These are phyloP conservation scores for Trogon melanurus DNA, from an alignment of 2,113 vertebrate genomes.

Conservation along the genomic window DNA sequence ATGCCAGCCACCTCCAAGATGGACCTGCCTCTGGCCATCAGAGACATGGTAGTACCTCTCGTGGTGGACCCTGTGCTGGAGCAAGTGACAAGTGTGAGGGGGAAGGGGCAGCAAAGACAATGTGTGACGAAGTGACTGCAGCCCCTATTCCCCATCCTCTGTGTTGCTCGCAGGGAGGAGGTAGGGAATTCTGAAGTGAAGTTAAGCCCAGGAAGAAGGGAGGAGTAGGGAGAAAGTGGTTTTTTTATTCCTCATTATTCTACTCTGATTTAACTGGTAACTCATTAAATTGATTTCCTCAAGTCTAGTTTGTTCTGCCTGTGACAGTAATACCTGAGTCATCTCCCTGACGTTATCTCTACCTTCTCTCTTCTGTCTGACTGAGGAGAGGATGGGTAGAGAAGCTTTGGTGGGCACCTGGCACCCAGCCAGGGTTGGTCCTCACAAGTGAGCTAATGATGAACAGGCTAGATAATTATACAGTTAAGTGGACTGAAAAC, in stretches of 20 bases:
- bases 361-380: not conserved
- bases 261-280: not conserved
- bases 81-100: not conserved
- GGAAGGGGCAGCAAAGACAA: too few species aligned
- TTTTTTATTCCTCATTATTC: not conserved
- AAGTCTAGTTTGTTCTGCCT: not conserved
- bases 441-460: not conserved
- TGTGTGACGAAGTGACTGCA: not conserved
- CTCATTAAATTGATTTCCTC: not conserved
- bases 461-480: not conserved
- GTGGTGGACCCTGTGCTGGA: not conserved
- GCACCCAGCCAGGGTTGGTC: too few species aligned
- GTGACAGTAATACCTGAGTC: not conserved
- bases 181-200: not conserved
- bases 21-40: not conserved
- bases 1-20: not conserved
- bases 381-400: not conserved
- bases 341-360: not conserved
- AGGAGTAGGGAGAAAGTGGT: not conserved
- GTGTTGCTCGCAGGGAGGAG: not conserved
- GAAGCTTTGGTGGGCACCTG: not conserved
- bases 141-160: not conserved
- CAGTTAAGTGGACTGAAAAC: not conserved
- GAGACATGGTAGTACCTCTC: accelerated
- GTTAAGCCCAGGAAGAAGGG: not conserved